phyloP scores from a whole-genome alignment of 1,140 invertebrate genomes.

The Lepidurus apus region DNA sequence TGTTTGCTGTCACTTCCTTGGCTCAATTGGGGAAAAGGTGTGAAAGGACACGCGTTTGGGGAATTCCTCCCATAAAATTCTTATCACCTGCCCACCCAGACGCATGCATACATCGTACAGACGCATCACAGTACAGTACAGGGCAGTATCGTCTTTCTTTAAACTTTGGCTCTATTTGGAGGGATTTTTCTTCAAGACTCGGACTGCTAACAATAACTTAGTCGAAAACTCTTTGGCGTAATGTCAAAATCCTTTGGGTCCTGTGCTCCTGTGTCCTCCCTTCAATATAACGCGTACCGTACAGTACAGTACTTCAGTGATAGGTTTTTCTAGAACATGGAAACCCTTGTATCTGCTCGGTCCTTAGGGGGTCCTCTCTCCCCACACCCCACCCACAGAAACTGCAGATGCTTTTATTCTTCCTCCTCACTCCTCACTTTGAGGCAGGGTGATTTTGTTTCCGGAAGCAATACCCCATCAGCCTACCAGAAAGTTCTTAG shows the following conservation, averaged over 20 bases:
- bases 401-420: constrained; percentile 19
- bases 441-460: neutral
- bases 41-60: constrained; percentile 10
- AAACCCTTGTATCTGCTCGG: neutral
- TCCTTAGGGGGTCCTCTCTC: neutral
- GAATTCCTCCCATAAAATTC: constrained; percentile 11
- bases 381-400: neutral
- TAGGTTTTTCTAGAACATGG: neutral
- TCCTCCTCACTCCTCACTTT: constrained; percentile 8
- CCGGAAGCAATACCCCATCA: constrained; percentile 19
- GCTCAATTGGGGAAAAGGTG: constrained; percentile 15
- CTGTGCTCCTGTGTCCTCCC: neutral
- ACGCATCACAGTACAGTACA: neutral
- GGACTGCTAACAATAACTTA: neutral
- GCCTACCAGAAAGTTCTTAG: neutral
- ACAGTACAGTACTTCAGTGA: neutral
- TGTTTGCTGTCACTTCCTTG: constrained; percentile 21
- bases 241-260: neutral
- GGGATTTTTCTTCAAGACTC: neutral
- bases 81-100: constrained; percentile 5
- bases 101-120: neutral
- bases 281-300: no score
- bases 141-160: neutral
- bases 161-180: neutral
- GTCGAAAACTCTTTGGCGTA: neutral